Conservation (phyloP, 2,797 vertebrate species). For the Bradypodion pumilum region DNA sequence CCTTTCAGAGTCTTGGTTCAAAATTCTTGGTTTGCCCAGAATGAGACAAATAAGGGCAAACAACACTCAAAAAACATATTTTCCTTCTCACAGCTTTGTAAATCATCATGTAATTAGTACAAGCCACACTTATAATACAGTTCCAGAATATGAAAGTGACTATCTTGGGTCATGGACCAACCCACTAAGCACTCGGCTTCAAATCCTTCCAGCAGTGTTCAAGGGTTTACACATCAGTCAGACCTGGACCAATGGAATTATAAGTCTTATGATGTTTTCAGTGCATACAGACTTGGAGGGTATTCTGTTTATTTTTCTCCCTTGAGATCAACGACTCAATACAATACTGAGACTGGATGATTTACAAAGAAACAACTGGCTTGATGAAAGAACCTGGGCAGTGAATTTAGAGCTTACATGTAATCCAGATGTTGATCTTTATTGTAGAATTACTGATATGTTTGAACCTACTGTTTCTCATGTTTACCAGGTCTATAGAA, state of each 20-base stretch:
- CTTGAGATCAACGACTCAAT: constrained; percentile 22
- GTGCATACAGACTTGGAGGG: constrained; percentile 16
- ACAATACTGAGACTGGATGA: constrained; percentile 16
- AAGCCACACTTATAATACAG: constrained; percentile 37
- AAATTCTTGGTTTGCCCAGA: constrained; percentile 71
- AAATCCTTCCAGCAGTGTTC: not conserved
- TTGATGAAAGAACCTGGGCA: constrained; percentile 19
- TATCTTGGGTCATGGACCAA: constrained; percentile 58
- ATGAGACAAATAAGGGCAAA: constrained; percentile 71
- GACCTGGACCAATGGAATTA: constrained; percentile 35
- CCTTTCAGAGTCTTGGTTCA: constrained; percentile 56
- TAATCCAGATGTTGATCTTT: constrained; percentile 5
- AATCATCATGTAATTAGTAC: constrained; percentile 16
- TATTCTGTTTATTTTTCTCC: constrained; percentile 30
- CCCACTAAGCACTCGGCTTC: not conserved
- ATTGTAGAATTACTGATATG: constrained; percentile 19
- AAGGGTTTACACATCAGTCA: constrained; percentile 29
- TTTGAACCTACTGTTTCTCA: constrained; percentile 24
- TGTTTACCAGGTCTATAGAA: constrained; percentile 3
- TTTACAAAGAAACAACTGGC: constrained; percentile 19
- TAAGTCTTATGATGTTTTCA: constrained; percentile 13
- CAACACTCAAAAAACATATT: constrained; percentile 36
- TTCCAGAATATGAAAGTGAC: constrained; percentile 56
- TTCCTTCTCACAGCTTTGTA: not conserved
- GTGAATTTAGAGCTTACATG: constrained; percentile 30